A percentile compares a stretch with the other conserved stretches of the same genome.
Conservation (phyloP, 1,140 invertebrate species). For the Zophobas atratus region DNA sequence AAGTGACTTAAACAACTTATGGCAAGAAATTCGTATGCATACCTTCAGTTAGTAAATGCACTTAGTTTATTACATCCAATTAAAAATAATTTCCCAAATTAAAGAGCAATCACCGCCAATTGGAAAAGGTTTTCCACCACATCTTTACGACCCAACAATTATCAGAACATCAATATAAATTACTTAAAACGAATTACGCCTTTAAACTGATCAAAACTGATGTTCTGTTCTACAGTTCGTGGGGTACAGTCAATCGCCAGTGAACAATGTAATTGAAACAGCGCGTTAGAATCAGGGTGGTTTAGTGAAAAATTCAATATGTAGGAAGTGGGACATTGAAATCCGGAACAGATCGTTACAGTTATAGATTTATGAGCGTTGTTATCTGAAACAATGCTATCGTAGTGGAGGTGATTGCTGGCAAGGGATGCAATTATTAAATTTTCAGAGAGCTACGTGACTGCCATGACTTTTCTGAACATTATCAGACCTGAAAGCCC, state of each 20-base stretch:
- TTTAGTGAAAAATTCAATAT: slow-evolving; percentile 61
- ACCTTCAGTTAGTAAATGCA: too few relatives aligned
- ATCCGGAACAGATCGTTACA: slow-evolving; percentile 60
- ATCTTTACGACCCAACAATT: background rate
- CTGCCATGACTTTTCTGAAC: slow-evolving; percentile 14
- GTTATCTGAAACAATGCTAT: slow-evolving; percentile 55
- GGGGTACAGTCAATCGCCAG: slow-evolving; percentile 6
- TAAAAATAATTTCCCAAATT: too few relatives aligned
- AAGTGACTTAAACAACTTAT: too few relatives aligned
- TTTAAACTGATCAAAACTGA: slow-evolving; percentile 10
- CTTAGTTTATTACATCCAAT: too few relatives aligned
- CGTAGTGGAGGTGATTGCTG: slow-evolving; percentile 52
- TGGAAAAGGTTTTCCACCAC: too few relatives aligned
- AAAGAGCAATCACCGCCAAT: too few relatives aligned
- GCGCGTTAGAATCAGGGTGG: slow-evolving; percentile 44
- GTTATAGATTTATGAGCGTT: slow-evolving; percentile 59
- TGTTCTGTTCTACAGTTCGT: slow-evolving; percentile 13
- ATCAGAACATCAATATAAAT: slow-evolving; percentile 28
- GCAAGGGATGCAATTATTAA: slow-evolving; percentile 46
- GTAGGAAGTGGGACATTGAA: slow-evolving; percentile 54
- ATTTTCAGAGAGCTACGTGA: slow-evolving; percentile 38
- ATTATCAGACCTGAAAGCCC: slow-evolving; percentile 2
- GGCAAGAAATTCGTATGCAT: too few relatives aligned
- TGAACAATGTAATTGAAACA: slow-evolving; percentile 34
- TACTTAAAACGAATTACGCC: slow-evolving; percentile 17